Base-by-base conservation (phyloP, 1,140 invertebrate genomes). In the Trissolcus basalis region DNA sequence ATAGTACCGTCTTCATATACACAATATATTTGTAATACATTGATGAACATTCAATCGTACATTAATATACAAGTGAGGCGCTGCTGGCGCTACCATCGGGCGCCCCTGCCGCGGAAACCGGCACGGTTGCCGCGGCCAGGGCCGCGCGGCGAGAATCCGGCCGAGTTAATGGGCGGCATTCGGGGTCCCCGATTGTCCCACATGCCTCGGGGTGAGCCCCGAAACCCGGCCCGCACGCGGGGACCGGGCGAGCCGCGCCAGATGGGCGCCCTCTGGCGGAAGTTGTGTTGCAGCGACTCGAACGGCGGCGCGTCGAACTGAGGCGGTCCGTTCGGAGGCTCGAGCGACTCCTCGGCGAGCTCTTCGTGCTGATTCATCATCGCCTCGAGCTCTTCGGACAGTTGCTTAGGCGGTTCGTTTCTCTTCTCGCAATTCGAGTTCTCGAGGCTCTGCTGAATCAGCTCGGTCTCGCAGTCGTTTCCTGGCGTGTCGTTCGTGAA, bases 161-260 rank as follows among this genome's bases (percentile, higher is more conserved):
- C 44, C n/a, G 49, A 35, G 27, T 69, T 60, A 7, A 73, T 39
- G 15, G 68, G 69, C 13, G 13, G 63, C 12, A 81, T 85, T 27
- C 0, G 85, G 74, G 7, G 81, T 82, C 0, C 83, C 0, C 85
- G 83, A 51, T 83, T 79, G 6, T 87, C 86, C 87, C 87, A 88
- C 0, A 85, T 83, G 5, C 67, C 81, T 4, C 87, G 81, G 1
- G 83, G 83, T 4, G 82, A 81, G 4, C 85, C 82, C 3, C 84
- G 82, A 14, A 86, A 85, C 3, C 79, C 70, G 54, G 77, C 77
- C 35, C 82, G 61, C 0, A 33, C 45, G 1, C 19, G 19, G 1
- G 6, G 6, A 10, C 35, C 44, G 39, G 55, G 33, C 44, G 68
- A 32, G 48, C 79, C 16, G 53, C 80, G 0, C 43, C 61, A 36